phyloP scores from a whole-genome alignment of 2,888 invertebrate genomes.

The Troglohyphantes excavatus region DNA sequence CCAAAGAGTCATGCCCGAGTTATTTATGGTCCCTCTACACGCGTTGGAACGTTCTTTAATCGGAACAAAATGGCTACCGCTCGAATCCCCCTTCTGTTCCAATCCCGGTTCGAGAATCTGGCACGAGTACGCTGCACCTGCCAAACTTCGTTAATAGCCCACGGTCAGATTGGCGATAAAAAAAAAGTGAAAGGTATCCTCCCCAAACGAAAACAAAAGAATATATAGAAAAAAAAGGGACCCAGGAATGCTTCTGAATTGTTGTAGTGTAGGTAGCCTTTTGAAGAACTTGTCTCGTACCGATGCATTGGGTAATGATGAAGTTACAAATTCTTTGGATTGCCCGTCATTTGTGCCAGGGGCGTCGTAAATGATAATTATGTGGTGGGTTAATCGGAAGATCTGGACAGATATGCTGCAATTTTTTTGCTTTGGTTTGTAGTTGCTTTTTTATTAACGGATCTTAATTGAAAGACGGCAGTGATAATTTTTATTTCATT shows the following conservation, averaged over 20 bases:
- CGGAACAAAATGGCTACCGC: constrained; percentile 20
- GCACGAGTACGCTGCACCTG: constrained; percentile 54
- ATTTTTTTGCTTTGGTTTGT: not conserved
- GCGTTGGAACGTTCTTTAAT: constrained; percentile 38
- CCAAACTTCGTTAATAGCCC: constrained; percentile 53
- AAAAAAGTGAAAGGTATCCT: constrained; percentile 18
- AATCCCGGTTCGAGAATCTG: not conserved
- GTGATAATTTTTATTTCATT: too few species aligned
- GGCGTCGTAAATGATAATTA: constrained; percentile 24
- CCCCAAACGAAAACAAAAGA: constrained; percentile 31
- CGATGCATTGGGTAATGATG: constrained; percentile 18
- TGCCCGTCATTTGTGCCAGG: constrained; percentile 20
- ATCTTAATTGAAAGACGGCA: too few species aligned
- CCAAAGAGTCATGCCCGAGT: constrained; percentile 6
- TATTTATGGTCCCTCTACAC: constrained; percentile 61
- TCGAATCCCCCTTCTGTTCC: not conserved
- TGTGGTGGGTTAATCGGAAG: constrained; percentile 35
- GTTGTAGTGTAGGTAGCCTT: constrained; percentile 27
- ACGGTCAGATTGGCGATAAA: not conserved
- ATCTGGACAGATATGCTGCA: constrained; percentile 4
- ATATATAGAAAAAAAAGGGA: not conserved
- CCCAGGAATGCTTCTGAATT: constrained; percentile 16
- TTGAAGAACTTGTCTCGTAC: constrained; percentile 24
- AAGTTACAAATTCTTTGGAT: constrained; percentile 53
- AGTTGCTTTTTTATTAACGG: too few species aligned